A percentile compares a stretch with the other conserved stretches of the same genome.
Conservation (phyloP, 2,113 vertebrate genomes). For the Spilogale gracilis region DNA sequence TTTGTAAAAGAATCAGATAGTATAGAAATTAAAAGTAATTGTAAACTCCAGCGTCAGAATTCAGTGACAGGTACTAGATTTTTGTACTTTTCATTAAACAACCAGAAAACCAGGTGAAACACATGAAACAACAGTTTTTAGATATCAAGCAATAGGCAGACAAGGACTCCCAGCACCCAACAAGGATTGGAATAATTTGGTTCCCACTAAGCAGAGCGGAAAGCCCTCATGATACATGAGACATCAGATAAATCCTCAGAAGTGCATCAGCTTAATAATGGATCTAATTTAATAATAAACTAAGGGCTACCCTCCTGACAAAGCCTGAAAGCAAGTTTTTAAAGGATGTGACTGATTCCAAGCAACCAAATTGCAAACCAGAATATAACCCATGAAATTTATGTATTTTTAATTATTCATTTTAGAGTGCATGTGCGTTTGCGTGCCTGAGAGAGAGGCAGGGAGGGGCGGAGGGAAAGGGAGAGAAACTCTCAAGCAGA, state of each 20-base stretch:
- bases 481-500: neutral
- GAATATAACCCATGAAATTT: neutral
- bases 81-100: neutral
- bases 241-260: neutral
- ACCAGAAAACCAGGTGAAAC: neutral
- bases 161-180: neutral
- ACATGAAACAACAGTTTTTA: neutral
- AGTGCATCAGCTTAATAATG: neutral
- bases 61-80: neutral
- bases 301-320: neutral
- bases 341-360: neutral
- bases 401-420: neutral
- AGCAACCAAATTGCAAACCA: neutral
- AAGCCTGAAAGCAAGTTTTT: neutral
- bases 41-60: neutral
- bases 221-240: neutral
- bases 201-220: neutral
- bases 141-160: neutral
- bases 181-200: neutral
- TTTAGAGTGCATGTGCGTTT: neutral
- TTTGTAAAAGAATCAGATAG: neutral
- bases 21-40: neutral
- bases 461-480: too few species aligned
- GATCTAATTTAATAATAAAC: neutral
- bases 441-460: neutral